These are phyloP conservation scores for Linepithema humile DNA, from an alignment of 1,140 invertebrate genomes.

Conservation along the genomic window DNA sequence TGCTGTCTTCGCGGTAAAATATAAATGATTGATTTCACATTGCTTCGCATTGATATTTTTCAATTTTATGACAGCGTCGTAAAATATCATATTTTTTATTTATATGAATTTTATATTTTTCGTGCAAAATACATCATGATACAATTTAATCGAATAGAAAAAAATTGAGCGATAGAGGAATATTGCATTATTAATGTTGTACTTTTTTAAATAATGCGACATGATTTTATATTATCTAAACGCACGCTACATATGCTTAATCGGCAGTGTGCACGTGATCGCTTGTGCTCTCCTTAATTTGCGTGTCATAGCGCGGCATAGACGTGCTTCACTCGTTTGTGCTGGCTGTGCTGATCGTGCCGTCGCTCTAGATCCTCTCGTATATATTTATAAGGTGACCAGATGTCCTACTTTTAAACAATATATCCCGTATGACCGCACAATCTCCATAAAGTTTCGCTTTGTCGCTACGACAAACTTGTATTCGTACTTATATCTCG, in stretches of 20 bases:
- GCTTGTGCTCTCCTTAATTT: conserved; percentile 38
- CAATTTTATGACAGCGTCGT: neutral
- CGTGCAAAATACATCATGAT: neutral
- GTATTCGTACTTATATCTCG: neutral
- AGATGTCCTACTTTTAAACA: conserved; percentile 41
- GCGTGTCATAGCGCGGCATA: conserved; percentile 11
- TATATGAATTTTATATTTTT: neutral
- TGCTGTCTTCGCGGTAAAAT: neutral
- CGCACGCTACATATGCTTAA: conserved; percentile 30
- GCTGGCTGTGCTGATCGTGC: conserved; percentile 24
- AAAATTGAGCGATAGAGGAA: neutral
- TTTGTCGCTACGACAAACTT: neutral
- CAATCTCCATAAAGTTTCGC: conserved; percentile 10
- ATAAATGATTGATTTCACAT: neutral
- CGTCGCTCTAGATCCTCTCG: conserved; percentile 22
- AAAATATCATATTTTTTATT: conserved; percentile 12
- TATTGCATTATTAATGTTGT: neutral
- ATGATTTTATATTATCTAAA: conserved; percentile 1
- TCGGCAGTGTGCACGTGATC: conserved; percentile 17
- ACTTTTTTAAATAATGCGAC: neutral
- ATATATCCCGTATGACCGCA: conserved; percentile 1
- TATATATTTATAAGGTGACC: conserved; percentile 35
- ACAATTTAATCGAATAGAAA: neutral
- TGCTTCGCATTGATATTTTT: neutral
- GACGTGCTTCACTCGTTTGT: conserved; percentile 19